Percentiles rank a stretch among this genome's conserved stretches.
Conservation (phyloP, 1,140 invertebrate genomes). For the Brachionus sp. region DNA sequence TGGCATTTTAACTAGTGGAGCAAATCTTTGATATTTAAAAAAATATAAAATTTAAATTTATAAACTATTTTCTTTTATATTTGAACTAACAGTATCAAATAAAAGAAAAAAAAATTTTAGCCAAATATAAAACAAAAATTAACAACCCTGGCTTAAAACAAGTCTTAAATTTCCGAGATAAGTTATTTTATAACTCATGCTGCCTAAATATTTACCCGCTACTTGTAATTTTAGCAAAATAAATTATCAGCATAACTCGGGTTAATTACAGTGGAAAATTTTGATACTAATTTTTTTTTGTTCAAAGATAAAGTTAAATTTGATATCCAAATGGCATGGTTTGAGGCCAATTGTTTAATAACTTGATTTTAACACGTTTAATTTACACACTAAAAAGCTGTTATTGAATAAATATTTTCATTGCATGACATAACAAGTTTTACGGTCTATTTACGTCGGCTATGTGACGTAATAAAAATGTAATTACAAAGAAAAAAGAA, state of each 20-base stretch:
- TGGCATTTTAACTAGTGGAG: not conserved
- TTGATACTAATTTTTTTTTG: not conserved
- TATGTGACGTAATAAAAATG: not conserved
- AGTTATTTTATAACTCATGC: not conserved
- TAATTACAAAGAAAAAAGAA: not conserved
- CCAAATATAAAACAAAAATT: not conserved
- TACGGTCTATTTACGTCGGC: not conserved
- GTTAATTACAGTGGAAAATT: not conserved
- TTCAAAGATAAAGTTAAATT: not conserved
- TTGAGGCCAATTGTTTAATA: not conserved
- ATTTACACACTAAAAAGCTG: not conserved
- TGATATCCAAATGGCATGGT: not conserved
- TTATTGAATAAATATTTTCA: not conserved
- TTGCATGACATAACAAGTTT: conserved; percentile 2
- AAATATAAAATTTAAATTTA: not conserved
- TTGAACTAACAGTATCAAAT: not conserved
- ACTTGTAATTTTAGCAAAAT: not conserved
- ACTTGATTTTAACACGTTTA: conserved; percentile 19
- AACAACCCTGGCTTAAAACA: not conserved
- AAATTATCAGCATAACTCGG: conserved; percentile 1
- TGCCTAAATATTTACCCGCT: not conserved
- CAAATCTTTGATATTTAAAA: not conserved
- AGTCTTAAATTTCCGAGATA: not conserved
- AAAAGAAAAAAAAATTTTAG: not conserved
- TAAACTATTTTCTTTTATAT: not conserved